Base-by-base conservation (phyloP, 2,888 invertebrate genomes). In the Iselma pallidipennis region DNA sequence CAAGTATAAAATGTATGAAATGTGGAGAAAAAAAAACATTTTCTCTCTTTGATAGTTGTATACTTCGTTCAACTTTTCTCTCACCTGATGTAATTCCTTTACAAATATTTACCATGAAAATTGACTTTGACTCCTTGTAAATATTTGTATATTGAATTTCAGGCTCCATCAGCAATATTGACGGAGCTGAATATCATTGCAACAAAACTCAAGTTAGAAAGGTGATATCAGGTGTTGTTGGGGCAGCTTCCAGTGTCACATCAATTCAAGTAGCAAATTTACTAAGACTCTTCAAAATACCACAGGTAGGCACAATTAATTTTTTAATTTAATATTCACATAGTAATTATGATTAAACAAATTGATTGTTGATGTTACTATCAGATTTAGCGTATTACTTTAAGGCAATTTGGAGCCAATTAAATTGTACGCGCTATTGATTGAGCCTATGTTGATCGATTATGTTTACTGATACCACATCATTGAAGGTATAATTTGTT, bases 151-250 rank as follows among this genome's bases (percentile, higher is more conserved):
- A 66, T 67, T 63, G 63, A 58, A 64, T 84, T 84, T 0, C 86
- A 96, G 96, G 96, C 66, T 96, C 96, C 21, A 96, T 96, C 76
- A 95, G 95, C 81, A 96, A 95, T 82, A 95, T 96, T 68, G 94
- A 95, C 73, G 94, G 94, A 49, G 92, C 91, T 6, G 92, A 94
- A 80, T 89, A 90, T 80, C 89, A 90, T 76, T 95, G 94, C 83
- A 91, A 91, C 78, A 92, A 92, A 77, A 90, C 90, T 0, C 89
- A 91, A 71, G 89, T 93, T 61, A 85, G 93, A 53, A 94, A 95
- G 80, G 93, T 94, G 52, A 94, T 94, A 72, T 91, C 93, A 5
- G 94, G 94, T 2, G 94, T 94, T 7, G 91, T 94, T 31, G 94
- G 93, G 2, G 94, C 94, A 4, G 91, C 94, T 14, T 96, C 95